These are phyloP conservation scores for Drosophila elegans DNA, from an alignment of 1,140 invertebrate species.

Conservation along the genomic window DNA sequence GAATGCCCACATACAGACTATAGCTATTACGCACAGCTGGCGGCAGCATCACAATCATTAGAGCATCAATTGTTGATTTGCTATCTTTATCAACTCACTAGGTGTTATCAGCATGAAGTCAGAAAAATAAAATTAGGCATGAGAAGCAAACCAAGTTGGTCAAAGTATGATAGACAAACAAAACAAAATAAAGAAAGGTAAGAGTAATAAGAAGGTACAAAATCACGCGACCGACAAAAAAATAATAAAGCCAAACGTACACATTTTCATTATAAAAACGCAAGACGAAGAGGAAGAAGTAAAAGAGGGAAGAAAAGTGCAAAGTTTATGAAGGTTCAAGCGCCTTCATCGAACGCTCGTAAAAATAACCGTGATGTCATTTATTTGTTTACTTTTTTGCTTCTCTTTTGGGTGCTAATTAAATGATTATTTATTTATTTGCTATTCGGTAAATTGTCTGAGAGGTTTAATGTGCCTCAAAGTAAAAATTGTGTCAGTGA, in stretches of 20 bases:
- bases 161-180: neutral
- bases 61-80: constrained; percentile 1
- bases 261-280: constrained; percentile 12
- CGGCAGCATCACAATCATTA: constrained; percentile 26
- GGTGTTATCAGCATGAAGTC: constrained; percentile 41
- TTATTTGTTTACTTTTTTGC: constrained; percentile 45
- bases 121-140: constrained; percentile 4
- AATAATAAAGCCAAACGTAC: constrained; percentile 8
- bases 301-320: constrained; percentile 46
- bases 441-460: constrained; percentile 2
- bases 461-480: neutral
- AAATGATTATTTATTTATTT: constrained; percentile 26
- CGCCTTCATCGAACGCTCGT: constrained; percentile 7
- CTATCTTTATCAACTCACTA: constrained; percentile 24
- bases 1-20: neutral
- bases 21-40: constrained; percentile 1
- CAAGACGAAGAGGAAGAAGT: neutral
- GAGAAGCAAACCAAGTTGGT: constrained; percentile 1
- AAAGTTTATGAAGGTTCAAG: constrained; percentile 79
- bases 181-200: constrained; percentile 10
- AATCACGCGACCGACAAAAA: constrained; percentile 1
- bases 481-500: neutral
- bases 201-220: constrained; percentile 3
- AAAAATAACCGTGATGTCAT: constrained; percentile 69
- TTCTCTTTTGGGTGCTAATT: constrained; percentile 24